Percentiles rank a stretch among this genome's conserved stretches.
Evolutionary conservation across 2,797 vertebrate species (phyloP).

Genomic region (Decapterus maruadsi): DNA sequence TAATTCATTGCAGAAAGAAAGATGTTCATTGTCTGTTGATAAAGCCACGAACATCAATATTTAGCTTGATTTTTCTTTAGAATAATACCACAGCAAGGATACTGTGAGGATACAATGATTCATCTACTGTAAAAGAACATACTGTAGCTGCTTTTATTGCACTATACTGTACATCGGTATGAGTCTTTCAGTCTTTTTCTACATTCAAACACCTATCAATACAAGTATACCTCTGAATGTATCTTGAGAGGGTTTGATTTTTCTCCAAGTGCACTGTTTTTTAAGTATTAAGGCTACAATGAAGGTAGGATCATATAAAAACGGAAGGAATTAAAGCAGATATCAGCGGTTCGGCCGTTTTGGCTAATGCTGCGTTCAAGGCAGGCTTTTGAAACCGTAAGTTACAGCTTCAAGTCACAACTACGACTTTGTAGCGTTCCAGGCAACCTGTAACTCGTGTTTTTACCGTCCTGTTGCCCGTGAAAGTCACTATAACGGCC

Average conservation of each 20-base stretch:
- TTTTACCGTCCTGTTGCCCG: too few species aligned
- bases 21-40: not conserved
- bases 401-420: too few species aligned
- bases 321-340: too few species aligned
- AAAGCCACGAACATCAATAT: not conserved
- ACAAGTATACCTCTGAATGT: not conserved
- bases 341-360: too few species aligned
- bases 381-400: too few species aligned
- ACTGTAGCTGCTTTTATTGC: not conserved
- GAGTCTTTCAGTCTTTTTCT: too few species aligned
- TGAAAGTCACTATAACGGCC: too few species aligned
- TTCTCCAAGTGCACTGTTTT: not conserved
- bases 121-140: too few species aligned
- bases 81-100: not conserved
- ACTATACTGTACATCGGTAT: not conserved
- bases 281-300: not conserved
- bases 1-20: not conserved
- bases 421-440: too few species aligned
- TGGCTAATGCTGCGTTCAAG: too few species aligned
- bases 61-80: not conserved
- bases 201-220: not conserved
- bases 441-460: too few species aligned
- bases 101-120: not conserved
- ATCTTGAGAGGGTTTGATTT: not conserved
- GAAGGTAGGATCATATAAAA: not conserved